phyloP scores from a whole-genome alignment of 2,113 vertebrate species.

The Sylvietta virens region DNA sequence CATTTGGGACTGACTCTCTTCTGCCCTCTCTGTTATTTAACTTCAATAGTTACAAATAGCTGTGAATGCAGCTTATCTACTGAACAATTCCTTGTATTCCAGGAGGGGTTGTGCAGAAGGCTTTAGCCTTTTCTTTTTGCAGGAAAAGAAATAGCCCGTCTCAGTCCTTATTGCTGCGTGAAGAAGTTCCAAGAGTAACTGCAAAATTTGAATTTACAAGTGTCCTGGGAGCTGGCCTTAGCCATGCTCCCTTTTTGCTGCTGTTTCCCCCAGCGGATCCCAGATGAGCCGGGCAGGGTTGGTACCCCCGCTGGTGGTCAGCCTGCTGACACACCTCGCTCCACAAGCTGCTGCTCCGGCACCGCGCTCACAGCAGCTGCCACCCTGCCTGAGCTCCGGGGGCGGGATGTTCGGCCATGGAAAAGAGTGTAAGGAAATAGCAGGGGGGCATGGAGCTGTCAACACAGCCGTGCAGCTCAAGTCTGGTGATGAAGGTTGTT shows the following conservation, averaged over 20 bases:
- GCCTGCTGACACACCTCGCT: not conserved
- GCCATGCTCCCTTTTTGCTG: not conserved
- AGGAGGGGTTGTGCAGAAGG: not conserved
- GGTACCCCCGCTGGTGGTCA: not conserved
- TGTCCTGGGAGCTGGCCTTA: not conserved
- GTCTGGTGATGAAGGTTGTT: not conserved
- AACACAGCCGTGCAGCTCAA: accelerated
- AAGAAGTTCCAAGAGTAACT: not conserved
- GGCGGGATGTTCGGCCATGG: accelerated
- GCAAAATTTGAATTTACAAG: not conserved
- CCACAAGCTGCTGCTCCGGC: not conserved
- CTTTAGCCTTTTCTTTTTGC: not conserved
- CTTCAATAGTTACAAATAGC: not conserved
- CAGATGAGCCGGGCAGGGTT: not conserved
- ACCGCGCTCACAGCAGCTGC: not conserved
- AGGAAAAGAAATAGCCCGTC: not conserved
- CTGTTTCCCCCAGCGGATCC: not conserved
- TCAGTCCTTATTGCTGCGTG: not conserved
- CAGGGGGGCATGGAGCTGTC: not conserved
- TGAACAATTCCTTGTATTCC: not conserved
- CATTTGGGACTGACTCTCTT: constrained; percentile 3
- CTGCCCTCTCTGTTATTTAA: constrained; percentile 11
- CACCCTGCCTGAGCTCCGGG: accelerated
- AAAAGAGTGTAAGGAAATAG: not conserved
- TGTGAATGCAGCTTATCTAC: not conserved